Conservation (phyloP, 2,797 vertebrate genomes). For the Heterohyrax brucei region DNA sequence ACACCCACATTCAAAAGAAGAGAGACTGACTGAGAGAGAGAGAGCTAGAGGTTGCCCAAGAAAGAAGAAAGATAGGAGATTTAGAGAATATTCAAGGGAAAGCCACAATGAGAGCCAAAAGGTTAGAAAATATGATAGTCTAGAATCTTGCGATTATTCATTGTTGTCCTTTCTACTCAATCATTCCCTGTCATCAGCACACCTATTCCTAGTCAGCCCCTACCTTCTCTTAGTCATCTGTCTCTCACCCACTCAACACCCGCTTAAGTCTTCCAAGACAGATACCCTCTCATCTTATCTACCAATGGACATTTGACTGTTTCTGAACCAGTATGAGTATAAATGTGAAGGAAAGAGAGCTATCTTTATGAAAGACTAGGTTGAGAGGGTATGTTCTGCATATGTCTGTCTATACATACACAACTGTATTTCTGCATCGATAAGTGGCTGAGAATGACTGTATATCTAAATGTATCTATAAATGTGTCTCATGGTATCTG, state of each 20-base stretch:
- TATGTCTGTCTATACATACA: conserved; percentile 44
- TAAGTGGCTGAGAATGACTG: conserved; percentile 62
- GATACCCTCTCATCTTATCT: conserved; percentile 60
- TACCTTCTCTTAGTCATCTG: conserved; percentile 67
- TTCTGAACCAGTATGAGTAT: conserved; percentile 56
- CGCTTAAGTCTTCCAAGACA: conserved; percentile 76
- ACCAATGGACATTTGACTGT: conserved; percentile 60
- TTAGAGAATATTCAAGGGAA: conserved; percentile 78
- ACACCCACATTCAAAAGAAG: not conserved
- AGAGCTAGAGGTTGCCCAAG: conserved; percentile 53
- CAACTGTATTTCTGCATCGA: not conserved
- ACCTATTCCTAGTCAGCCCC: conserved; percentile 69
- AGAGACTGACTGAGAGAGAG: conserved; percentile 33
- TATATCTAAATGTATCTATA: conserved; percentile 21
- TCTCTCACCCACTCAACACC: conserved; percentile 74
- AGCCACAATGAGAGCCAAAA: conserved; percentile 67
- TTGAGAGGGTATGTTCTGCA: conserved; percentile 66
- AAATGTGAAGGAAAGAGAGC: conserved; percentile 64
- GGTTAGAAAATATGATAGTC: conserved; percentile 79
- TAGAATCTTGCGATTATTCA: conserved; percentile 66
- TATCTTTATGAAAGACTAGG: conserved; percentile 38
- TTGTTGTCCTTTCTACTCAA: conserved; percentile 67
- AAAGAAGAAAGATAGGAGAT: conserved; percentile 67
- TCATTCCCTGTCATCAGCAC: conserved; percentile 72
- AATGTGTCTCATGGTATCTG: conserved; percentile 58